Evolutionary conservation across 2,113 vertebrate species (phyloP).

Genomic region (Cavia porcellus): DNA sequence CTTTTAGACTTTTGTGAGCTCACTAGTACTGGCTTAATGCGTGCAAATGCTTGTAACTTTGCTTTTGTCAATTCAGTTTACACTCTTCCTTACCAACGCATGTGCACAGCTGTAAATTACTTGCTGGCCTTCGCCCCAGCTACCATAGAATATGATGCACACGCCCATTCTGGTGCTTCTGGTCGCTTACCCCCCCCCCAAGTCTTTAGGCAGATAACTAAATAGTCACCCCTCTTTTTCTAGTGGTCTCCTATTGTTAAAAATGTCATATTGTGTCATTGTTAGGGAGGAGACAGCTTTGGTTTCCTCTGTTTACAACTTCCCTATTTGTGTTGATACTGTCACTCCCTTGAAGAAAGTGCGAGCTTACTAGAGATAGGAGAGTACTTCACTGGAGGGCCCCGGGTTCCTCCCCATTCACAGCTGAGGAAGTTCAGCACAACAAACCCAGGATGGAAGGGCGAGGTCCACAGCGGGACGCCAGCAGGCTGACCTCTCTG

Average conservation of each 20-base stretch:
- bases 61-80: slow-evolving; percentile 2
- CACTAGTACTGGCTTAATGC: neutral
- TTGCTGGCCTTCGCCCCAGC: neutral
- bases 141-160: neutral
- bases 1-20: neutral
- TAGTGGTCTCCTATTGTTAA: neutral
- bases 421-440: neutral
- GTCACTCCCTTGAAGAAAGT: neutral
- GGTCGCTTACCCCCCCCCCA: neutral
- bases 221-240: neutral
- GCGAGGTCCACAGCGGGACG: neutral
- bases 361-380: neutral
- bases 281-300: neutral
- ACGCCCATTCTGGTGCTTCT: neutral
- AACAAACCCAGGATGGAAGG: neutral
- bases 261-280: neutral
- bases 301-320: neutral
- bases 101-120: neutral
- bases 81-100: neutral
- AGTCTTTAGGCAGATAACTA: neutral
- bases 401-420: neutral
- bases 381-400: neutral
- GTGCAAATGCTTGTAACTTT: neutral
- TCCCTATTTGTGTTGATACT: neutral
- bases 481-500: neutral